Evolutionary conservation across 2,797 vertebrate genomes (phyloP).

Genomic region (Crocidura indochinensis): DNA sequence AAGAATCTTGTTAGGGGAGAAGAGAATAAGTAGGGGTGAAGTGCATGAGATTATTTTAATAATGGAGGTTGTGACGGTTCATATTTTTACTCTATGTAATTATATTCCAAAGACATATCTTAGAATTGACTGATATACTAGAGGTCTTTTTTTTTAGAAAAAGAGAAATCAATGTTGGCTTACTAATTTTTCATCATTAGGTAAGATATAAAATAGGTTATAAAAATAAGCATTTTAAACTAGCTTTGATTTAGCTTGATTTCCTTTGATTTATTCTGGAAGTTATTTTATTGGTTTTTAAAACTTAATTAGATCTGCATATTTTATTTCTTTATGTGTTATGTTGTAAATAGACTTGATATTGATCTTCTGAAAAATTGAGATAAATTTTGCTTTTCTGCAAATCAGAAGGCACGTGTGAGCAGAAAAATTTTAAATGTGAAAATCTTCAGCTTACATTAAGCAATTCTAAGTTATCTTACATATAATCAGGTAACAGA

Average conservation of each 20-base stretch:
- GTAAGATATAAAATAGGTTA: not conserved
- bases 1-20: not conserved
- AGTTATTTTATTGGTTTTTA: constrained; percentile 5
- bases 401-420: not conserved
- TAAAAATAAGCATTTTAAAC: constrained; percentile 2
- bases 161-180: not conserved
- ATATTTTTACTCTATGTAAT: not conserved
- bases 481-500: not conserved
- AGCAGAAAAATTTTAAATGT: not conserved
- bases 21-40: not conserved
- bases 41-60: not conserved
- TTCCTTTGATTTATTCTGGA: not conserved
- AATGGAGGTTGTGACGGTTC: not conserved
- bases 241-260: constrained; percentile 19
- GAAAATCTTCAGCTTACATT: not conserved
- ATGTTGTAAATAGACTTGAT: not conserved
- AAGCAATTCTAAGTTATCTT: not conserved
- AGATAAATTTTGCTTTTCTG: constrained; percentile 26
- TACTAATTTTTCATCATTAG: not conserved
- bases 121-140: not conserved
- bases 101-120: not conserved
- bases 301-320: not conserved
- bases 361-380: constrained; percentile 35
- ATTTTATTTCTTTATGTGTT: not conserved
- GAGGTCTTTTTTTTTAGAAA: not conserved